Evolutionary conservation across 1,140 invertebrate genomes (phyloP), one percentile per base, ranked within the genome.

Genomic region (Samia ricini): DNA sequence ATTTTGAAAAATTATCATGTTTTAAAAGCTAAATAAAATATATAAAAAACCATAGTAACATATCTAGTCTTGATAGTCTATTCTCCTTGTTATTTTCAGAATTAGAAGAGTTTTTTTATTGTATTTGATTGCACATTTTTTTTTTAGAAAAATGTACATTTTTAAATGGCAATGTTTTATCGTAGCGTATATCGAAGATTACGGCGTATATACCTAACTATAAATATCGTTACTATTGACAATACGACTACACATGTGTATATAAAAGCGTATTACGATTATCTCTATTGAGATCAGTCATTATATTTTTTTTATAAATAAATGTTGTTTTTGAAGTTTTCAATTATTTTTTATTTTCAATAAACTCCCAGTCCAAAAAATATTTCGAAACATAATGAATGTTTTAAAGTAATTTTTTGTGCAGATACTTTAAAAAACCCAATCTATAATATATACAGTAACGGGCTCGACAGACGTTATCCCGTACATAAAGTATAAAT

Each of bases 241-340:
- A 21, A 51, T 51, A 51, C 50, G 18, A 19, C 15, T 15, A 36
- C 33, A 7, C 15, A 15, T 7, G 50, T 22, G 19, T 51, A 51
- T 22, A 51, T 51, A 21, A 51, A 15, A 22, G 50, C 20, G 21
- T 22, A 71, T 73, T 73, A 77, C 64, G 68, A 64, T 58, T 72
- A 72, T 84, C 82, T 87, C 83, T 87, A 78, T 85, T 87, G 84
- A 87, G 84, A 83, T 75, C 69, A 72, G 71, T 76, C 71, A 75
- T 68, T 77, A 75, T 71, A 76, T 69, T 78, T 81, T 82, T 82
- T 84, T 87, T 83, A 79, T 77, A 83, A 77, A 83, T 79, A 77
- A 79, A 76, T 79, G 69, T 79, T 81, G 61, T 68, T 75, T 70
- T 77, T 71, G 26, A 21, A 60, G 33, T 42, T 7, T 12, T 12